Conservation (phyloP, 1,140 invertebrate species). For the Pseudomyrmex sp. region DNA sequence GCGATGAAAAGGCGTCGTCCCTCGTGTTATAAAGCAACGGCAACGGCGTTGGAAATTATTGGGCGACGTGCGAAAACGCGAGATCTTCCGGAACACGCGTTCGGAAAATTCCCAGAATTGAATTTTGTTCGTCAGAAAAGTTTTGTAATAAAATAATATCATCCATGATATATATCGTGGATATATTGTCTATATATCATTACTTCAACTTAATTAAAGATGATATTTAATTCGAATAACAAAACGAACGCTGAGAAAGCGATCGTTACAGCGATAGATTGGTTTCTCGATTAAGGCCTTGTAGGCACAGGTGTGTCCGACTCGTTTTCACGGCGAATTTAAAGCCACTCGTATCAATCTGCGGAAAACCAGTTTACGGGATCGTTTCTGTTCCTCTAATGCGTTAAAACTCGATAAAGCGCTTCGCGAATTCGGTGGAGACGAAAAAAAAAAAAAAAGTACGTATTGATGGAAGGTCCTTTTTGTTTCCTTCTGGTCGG, state of each 20-base stretch:
- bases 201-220: background rate
- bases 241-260: constrained; percentile 39
- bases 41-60: background rate
- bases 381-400: background rate
- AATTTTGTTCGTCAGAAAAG: background rate
- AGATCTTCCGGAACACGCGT: background rate
- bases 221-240: background rate
- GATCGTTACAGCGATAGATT: constrained; percentile 54
- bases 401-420: constrained; percentile 43
- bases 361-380: constrained; percentile 34
- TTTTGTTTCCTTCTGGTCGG: background rate
- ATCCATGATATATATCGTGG: no score
- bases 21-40: background rate
- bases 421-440: background rate
- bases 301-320: constrained; percentile 60
- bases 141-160: background rate
- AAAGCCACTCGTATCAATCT: constrained; percentile 41
- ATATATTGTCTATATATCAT: no score
- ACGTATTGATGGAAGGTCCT: background rate
- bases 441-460: constrained; percentile 7
- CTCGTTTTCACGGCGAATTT: constrained; percentile 55
- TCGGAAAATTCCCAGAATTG: background rate
- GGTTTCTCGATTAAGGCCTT: constrained; percentile 58
- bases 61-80: background rate
- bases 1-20: constrained; percentile 66